Percentiles rank a stretch among this genome's conserved stretches.
These are phyloP conservation scores for Anhinga anhinga DNA, from an alignment of 2,113 vertebrate genomes.

Conservation along the genomic window DNA sequence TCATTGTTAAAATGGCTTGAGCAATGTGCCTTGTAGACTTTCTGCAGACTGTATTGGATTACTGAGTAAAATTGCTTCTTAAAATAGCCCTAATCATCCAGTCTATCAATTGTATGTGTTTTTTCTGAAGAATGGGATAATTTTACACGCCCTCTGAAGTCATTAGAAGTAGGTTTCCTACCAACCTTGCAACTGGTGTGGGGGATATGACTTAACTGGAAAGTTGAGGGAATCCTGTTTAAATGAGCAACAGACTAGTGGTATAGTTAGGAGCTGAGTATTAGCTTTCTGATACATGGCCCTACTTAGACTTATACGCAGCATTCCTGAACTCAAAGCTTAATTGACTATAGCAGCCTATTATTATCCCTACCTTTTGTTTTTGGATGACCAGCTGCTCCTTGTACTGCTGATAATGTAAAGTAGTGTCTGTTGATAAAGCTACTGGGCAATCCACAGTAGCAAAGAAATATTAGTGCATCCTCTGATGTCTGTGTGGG, in stretches of 20 bases:
- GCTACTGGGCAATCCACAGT: neutral
- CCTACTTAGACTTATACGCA: neutral
- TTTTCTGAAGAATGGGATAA: neutral
- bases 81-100: neutral
- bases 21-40: neutral
- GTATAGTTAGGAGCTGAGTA: neutral
- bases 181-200: neutral
- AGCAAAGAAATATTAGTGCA: neutral
- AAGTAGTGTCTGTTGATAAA: neutral
- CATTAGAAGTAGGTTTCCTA: neutral
- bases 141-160: neutral
- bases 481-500: neutral
- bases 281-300: neutral
- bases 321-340: neutral
- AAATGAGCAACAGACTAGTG: neutral
- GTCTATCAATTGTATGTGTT: neutral
- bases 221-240: neutral
- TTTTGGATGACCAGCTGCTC: neutral
- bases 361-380: neutral
- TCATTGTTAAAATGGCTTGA: neutral
- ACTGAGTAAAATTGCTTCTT: neutral
- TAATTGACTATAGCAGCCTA: neutral
- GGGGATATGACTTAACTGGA: neutral
- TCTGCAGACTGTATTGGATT: neutral
- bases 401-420: neutral